Percentiles rank a stretch among this genome's conserved stretches.
phyloP scores from a whole-genome alignment of 2,888 invertebrate species.

The Craniophora ligustri region DNA sequence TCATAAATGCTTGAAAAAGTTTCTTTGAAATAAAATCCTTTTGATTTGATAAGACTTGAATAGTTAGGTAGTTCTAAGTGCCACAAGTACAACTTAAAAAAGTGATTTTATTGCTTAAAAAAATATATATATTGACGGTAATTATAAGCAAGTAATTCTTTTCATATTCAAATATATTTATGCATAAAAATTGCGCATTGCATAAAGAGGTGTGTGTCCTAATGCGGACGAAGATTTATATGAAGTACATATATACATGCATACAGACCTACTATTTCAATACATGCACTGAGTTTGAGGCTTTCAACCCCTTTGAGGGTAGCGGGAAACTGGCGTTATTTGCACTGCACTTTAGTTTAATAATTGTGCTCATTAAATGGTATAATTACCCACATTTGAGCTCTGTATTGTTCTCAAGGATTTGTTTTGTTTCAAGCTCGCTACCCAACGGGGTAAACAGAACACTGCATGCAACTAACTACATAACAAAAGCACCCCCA shows the following conservation, averaged over 20 bases:
- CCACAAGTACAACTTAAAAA: too few relatives aligned
- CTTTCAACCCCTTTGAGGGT: conserved; percentile 1
- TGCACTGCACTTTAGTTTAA: conserved; percentile 33
- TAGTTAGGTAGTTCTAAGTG: too few relatives aligned
- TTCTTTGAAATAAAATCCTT: too few relatives aligned
- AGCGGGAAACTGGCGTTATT: conserved; percentile 19
- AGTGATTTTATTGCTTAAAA: too few relatives aligned
- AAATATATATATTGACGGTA: too few relatives aligned
- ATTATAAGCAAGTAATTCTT: too few relatives aligned
- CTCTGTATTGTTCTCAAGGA: conserved; percentile 32
- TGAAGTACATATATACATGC: not conserved
- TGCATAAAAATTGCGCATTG: too few relatives aligned
- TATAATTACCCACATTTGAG: conserved; percentile 38
- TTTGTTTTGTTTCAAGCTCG: conserved; percentile 40
- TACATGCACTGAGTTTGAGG: not conserved
- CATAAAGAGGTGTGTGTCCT: too few relatives aligned
- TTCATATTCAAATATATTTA: too few relatives aligned
- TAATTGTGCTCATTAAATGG: conserved; percentile 38
- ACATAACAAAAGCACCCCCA: conserved; percentile 5
- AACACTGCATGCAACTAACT: conserved; percentile 10
- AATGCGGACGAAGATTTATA: not conserved
- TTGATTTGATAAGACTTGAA: too few relatives aligned
- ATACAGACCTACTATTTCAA: not conserved
- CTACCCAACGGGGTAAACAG: conserved; percentile 9
- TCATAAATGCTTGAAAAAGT: too few relatives aligned